phyloP scores from a whole-genome alignment of 2,113 vertebrate genomes.

The Microcebus ravelobensis region DNA sequence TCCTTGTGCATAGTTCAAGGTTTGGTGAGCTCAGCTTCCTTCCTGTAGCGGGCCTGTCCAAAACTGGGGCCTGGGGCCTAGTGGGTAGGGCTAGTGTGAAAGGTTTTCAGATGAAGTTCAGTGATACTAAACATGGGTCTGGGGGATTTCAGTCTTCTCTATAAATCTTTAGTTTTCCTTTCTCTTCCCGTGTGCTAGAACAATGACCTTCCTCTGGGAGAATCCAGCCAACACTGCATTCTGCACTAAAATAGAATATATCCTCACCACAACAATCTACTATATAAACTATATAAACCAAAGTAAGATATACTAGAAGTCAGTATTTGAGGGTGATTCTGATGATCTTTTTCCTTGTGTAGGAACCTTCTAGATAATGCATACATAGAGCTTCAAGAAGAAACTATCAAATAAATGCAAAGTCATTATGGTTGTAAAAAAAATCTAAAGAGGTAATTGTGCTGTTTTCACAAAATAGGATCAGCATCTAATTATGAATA shows the following conservation, averaged over 20 bases:
- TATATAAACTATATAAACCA: background rate
- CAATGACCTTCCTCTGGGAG: background rate
- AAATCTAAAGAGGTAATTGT: background rate
- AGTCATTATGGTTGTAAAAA: conserved; percentile 13
- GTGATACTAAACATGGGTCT: background rate
- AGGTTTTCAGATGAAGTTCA: conserved; percentile 7
- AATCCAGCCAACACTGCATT: background rate
- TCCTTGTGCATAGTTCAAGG: background rate
- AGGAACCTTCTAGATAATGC: background rate
- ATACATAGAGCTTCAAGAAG: conserved; percentile 21
- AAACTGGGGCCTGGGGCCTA: background rate
- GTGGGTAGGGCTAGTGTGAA: background rate
- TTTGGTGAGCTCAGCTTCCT: background rate
- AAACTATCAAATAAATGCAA: conserved; percentile 42
- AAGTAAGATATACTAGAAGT: background rate
- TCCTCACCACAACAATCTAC: background rate
- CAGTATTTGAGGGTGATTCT: background rate
- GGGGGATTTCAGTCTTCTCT: background rate
- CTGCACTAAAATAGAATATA: background rate
- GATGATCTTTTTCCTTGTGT: background rate
- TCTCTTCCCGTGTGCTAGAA: conserved; percentile 1
- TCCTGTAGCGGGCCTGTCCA: background rate
- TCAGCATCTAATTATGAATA: conserved; percentile 43
- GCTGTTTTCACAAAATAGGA: conserved; percentile 44
- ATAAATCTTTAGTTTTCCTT: background rate